Evolutionary conservation across 2,797 vertebrate species (phyloP), one percentile per base, ranked within the genome.

Genomic region (Threskiornis aethiopicus): DNA sequence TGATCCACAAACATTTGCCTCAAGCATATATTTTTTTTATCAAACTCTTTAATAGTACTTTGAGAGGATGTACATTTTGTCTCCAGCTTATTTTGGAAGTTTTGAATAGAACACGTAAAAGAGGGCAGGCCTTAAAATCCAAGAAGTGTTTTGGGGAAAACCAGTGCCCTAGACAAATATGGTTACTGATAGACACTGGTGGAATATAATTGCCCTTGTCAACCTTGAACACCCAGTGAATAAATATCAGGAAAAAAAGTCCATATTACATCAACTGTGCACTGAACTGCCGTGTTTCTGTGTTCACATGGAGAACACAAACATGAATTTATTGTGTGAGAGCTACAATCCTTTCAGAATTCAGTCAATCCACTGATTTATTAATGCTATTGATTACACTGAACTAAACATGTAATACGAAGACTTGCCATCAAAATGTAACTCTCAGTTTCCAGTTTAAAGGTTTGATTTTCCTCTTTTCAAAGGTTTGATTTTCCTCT

Each of bases 231-330:
- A 91, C 76, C 84, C 67, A 95, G 75, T 94, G 85, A 97, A 96
- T 95, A 97, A 98, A 96, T 93, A 97, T 87, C 28, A 95, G 80
- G 77, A 96, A 97, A 97, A 96, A 98, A 61, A 42, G 97, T 98
- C 96, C 96, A 96, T 97, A 97, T 91, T 75, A 65, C 78, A 89
- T 95, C 90, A 97, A 87, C 93, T 89, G 94, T 94, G 84, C 65
- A 97, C 91, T 84, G 96, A 97, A 97, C 61, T 95, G 84, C 79
- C 72, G 91, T 89, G 58, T 93, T 87, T 95, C 78, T 96, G 71
- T 54, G 92, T 86, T 97, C 79, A 62, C 39, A 37, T 52, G 78
- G 73, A 89, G 91, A 96, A 97, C 67, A 90, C 59, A 97, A 96
- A 97, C 92, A 96, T 89, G 83, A 96, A 96, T 95, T 96, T 89